Base-by-base conservation (phyloP, 2,888 invertebrate genomes). In the Lasioglossum marginatum region DNA sequence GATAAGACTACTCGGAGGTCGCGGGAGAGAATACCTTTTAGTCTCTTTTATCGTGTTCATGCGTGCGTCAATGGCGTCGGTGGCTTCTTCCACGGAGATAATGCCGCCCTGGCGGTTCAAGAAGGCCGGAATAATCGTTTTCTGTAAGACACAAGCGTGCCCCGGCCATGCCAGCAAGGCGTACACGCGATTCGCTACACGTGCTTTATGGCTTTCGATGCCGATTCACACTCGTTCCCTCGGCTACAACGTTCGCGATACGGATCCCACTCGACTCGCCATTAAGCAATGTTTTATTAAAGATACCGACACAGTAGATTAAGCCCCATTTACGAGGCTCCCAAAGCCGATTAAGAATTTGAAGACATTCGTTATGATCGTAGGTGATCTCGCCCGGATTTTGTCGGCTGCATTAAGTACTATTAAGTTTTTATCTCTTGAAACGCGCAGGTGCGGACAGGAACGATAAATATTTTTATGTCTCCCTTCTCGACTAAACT, bases 1-100 rank as follows among this genome's bases (percentile, higher is more conserved):
- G 88, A 88, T 88, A 88, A 88, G 77, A 83, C 66, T n/a, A 73
- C 43, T 19, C 71, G 82, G 79, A 88, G 84, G 86, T 84, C 84
- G 82, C 78, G 70, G 77, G 74, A 85, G 85, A 87, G 86, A 88
- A 88, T 82, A 86, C 88, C 83, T 87, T 86, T 80, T 82, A 83
- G 85, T 73, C 83, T 80, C 80, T 79, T 85, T 87, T 89, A 90
- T 89, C 86, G 72, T 52, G 73, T 57, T 73, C 71, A 68, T 76
- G 84, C 78, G 79, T 85, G 88, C 78, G 79, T 86, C 87, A 85
- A 82, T 83, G 81, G 48, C 86, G 77, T 52, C n/a, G 52, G 79
- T 83, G 84, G 85, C 89, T 86, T 90, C 87, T 90, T 90, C 85
- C 86, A 88, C 34, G 71, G 71, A 81, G 85, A 88, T 90, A 86